phyloP scores from a whole-genome alignment of 2,888 invertebrate genomes.

The Nemoura dubitans region DNA sequence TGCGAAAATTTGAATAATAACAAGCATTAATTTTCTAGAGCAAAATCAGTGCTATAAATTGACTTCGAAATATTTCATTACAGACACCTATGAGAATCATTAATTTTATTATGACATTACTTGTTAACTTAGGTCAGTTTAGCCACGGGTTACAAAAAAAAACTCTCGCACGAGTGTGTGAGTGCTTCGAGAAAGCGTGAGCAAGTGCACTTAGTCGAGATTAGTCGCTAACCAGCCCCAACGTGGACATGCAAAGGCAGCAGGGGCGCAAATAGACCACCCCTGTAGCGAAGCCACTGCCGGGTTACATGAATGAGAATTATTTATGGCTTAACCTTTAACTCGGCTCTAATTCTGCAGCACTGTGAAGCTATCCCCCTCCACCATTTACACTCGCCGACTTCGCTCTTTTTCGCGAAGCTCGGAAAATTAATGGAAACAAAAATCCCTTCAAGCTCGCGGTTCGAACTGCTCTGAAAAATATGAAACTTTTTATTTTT shows the following conservation, averaged over 20 bases:
- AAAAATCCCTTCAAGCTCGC: neutral
- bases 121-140: neutral
- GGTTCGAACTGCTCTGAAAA: neutral
- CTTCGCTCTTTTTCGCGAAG: neutral
- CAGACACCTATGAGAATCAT: neutral
- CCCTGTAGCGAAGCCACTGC: neutral
- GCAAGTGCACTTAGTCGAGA: neutral
- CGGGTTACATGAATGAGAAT: neutral
- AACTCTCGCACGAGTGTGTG: neutral
- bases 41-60: neutral
- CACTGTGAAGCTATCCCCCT: neutral
- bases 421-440: neutral
- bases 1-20: conserved; percentile 12
- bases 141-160: neutral
- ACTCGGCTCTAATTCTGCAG: conserved; percentile 12
- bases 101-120: neutral
- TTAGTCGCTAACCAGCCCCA: neutral
- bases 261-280: neutral
- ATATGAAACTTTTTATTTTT: neutral
- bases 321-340: conserved; percentile 2
- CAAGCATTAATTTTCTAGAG: neutral
- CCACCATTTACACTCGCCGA: neutral
- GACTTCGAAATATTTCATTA: neutral
- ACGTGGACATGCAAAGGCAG: neutral
- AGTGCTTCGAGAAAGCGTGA: neutral